Evolutionary conservation across 2,888 invertebrate genomes (phyloP), one percentile per base, ranked within the genome.

Genomic region (Tipula unca): DNA sequence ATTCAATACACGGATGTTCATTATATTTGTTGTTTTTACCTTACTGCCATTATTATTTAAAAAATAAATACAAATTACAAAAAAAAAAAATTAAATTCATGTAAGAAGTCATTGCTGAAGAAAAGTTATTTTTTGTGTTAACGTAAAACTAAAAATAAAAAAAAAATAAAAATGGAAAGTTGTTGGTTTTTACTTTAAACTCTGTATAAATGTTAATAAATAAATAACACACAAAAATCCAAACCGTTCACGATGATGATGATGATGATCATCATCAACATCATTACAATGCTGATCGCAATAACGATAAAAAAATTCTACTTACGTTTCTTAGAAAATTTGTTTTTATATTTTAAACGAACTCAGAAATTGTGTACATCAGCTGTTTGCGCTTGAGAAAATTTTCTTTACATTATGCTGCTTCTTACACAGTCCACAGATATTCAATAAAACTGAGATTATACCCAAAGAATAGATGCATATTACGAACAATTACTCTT

Each of bases 101-200:
- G 69, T 69, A 69, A 69, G 69, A 69, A 69, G 69, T 69, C 69
- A 69, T 69, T 69, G 69, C 69, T 25, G 69, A 69, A 69, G 69
- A 69, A 69, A 69, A 25, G 69, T 69, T 69, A 25, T 69, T 25
- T 42, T 69, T 69, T 69, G 69, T 69, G 69, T 69, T 69, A 69
- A n/a, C n/a, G n/a, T n/a, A n/a, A n/a, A n/a, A n/a, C n/a, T n/a
- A n/a, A n/a, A n/a, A 69, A 69, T 25, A 8, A 10, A 69, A 69
- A 20, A 69, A 69, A 25, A 69, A 69, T 1, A 69, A 69, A 69
- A 69, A 69, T 69, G 69, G 69, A 69, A 69, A 69, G 69, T 69
- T 69, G 69, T 69, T 69, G 69, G 10, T 69, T 69, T 42, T 69
- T 69, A 69, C 69, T 69, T 69, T 14, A 48, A 48, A 17, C 48